Conservation (phyloP, 2,888 invertebrate species). For the Andrena bicolor region DNA sequence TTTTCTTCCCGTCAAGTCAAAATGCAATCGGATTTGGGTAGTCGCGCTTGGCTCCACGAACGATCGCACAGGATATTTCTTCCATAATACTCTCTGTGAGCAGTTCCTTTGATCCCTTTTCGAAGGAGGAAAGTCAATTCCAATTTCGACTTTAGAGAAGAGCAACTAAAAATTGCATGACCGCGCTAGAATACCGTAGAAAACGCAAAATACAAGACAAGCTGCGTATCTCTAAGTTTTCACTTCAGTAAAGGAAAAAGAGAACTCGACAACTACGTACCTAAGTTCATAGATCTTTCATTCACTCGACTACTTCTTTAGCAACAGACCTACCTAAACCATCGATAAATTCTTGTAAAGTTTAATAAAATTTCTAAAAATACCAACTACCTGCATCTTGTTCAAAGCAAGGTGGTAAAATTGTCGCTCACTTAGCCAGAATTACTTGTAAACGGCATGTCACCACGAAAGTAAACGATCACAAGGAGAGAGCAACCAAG, state of each 20-base stretch:
- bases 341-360: too few relatives aligned
- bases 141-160: background rate
- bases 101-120: constrained; percentile 9
- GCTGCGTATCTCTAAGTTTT: too few relatives aligned
- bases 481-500: background rate
- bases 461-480: background rate
- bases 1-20: constrained; percentile 21
- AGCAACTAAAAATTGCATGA: background rate
- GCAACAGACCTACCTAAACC: too few relatives aligned
- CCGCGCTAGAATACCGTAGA: background rate
- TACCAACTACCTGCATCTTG: too few relatives aligned
- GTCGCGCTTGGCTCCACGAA: background rate
- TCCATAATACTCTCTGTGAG: background rate
- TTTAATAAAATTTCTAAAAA: too few relatives aligned
- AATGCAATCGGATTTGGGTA: constrained; percentile 22
- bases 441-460: background rate
- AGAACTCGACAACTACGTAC: background rate
- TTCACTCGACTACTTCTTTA: background rate
- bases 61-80: constrained; percentile 13
- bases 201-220: background rate
- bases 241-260: too few relatives aligned
- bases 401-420: background rate
- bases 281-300: background rate
- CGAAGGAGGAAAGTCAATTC: background rate
- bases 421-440: background rate